Base-by-base conservation (phyloP, 2,797 vertebrate species). In the Sebastes taczanowskii region DNA sequence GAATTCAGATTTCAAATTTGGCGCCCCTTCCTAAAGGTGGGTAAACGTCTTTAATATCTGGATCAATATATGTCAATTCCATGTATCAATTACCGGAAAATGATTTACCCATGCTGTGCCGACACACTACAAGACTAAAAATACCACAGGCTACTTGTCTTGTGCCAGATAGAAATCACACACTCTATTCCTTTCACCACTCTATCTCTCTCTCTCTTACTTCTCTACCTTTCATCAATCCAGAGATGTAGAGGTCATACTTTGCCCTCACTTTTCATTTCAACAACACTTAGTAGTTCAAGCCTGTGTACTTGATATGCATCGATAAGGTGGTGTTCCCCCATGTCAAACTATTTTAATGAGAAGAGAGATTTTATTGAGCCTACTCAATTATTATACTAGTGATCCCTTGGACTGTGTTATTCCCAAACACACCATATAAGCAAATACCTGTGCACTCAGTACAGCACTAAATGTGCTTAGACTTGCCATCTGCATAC, bases 401-500 rank as follows among this genome's bases (percentile, higher is more conserved):
- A 29, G 22, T 30, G 25, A 80, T 38, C 61, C n/a, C 6, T 25
- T 16, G 8, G 32, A 35, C n/a, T 42, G 38, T 42, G 38, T 63
- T 58, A 34, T 22, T 49, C 22, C 27, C 53, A 78, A 42, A 38
- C 20, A 16, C 58, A 20, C 32, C 20, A 55, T 55, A 46, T 14
- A 20, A 67, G 16, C 61, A 80, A 76, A 82, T 73, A 74, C 65
- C 61, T 78, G 16, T 20, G 16, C 38, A 25, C 16, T 46, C 60
- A 74, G 77, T 67, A 55, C 9, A 52, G 49, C 29, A 16, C 10
- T 42, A 66, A 69, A 88, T 88, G 71, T 88, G 83, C 70, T 77
- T 70, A 29, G 80, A 84, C 90, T 71, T 88, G 78, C 58, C 65
- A 68, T 59, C 35, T 85, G 70, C 71, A 75, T 35, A n/a, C 27